A percentile compares a stretch with the other conserved stretches of the same genome.
phyloP scores from a whole-genome alignment of 2,113 vertebrate genomes.

The Steatornis caripensis region DNA sequence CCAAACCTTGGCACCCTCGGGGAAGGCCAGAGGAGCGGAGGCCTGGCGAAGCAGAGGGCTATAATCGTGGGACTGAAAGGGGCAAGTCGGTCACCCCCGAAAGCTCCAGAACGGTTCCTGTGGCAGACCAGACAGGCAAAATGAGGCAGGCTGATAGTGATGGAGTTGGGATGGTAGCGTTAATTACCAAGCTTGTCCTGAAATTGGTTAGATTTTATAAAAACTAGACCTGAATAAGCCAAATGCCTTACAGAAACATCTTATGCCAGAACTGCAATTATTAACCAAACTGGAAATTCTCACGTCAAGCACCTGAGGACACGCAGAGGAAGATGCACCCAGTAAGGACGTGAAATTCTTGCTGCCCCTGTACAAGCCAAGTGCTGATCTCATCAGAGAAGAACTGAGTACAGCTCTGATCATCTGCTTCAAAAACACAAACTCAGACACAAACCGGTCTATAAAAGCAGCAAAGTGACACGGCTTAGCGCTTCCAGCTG shows the following conservation, averaged over 20 bases:
- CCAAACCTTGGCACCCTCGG: background rate
- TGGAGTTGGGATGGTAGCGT: background rate
- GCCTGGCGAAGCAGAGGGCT: background rate
- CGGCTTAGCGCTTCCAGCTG: background rate
- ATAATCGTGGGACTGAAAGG: too few species aligned
- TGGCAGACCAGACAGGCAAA: background rate
- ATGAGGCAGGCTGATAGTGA: rapidly evolving
- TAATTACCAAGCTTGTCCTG: background rate
- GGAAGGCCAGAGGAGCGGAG: background rate
- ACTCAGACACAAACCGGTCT: too few species aligned
- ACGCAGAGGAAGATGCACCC: background rate
- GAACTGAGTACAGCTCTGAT: background rate
- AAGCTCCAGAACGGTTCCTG: background rate
- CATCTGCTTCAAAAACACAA: background rate
- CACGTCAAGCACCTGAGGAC: background rate
- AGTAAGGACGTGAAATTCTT: background rate
- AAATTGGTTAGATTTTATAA: background rate
- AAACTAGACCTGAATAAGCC: background rate
- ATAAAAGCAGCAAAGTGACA: background rate
- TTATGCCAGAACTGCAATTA: rapidly evolving
- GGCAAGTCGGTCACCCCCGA: background rate
- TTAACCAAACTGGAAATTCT: background rate
- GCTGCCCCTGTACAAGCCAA: background rate
- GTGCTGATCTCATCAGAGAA: background rate
- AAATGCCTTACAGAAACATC: background rate